phyloP scores from a whole-genome alignment of 2,888 invertebrate genomes.

The Cartodere bifasciata region DNA sequence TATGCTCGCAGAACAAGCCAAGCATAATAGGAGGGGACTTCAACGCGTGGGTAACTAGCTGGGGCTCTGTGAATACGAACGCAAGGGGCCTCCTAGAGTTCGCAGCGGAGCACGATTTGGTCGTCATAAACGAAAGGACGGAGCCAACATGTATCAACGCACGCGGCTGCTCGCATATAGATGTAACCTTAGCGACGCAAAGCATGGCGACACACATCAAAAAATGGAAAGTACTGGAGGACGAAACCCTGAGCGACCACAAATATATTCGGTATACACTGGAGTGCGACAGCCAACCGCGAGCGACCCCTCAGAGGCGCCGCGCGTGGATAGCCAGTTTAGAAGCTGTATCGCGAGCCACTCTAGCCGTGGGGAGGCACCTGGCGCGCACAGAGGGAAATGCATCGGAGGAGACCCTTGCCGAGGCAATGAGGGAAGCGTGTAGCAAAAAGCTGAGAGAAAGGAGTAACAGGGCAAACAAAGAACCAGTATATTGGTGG shows the following conservation, averaged over 20 bases:
- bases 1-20: too few relatives aligned
- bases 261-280: too few relatives aligned
- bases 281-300: too few relatives aligned
- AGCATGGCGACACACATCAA: not conserved
- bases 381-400: too few relatives aligned
- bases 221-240: slow-evolving; percentile 5
- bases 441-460: not conserved
- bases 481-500: not conserved
- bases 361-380: too few relatives aligned
- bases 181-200: slow-evolving; percentile 1
- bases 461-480: not conserved
- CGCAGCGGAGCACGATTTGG: not conserved
- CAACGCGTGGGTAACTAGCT: not conserved
- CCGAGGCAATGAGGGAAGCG: not conserved
- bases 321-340: too few relatives aligned
- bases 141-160: slow-evolving; percentile 1
- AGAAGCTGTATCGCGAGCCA: too few relatives aligned
- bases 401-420: not conserved
- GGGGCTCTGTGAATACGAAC: slow-evolving; percentile 2
- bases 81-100: not conserved
- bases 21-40: slow-evolving; percentile 1
- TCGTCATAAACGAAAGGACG: not conserved
- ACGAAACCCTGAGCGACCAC: slow-evolving; percentile 6
- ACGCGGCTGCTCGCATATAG: slow-evolving; percentile 1
- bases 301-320: too few relatives aligned